Conservation (phyloP, 2,888 invertebrate genomes). For the Vesta saturnalis region DNA sequence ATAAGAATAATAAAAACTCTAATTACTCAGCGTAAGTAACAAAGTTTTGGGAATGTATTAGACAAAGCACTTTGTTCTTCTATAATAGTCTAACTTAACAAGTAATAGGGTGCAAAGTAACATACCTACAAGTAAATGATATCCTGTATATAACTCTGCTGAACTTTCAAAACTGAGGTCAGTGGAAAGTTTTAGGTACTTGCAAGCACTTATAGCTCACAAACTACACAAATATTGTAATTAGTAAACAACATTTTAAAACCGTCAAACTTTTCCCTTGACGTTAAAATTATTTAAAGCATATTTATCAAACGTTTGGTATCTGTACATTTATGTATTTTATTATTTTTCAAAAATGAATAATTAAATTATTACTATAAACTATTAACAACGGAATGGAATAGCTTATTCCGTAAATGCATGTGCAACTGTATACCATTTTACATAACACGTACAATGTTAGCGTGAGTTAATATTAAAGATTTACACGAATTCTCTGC, state of each 20-base stretch:
- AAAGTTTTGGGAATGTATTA: neutral
- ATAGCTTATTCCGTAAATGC: neutral
- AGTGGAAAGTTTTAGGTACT: neutral
- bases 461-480: neutral
- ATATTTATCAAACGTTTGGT: too few relatives aligned
- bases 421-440: neutral
- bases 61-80: constrained; percentile 4
- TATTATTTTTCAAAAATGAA: too few relatives aligned
- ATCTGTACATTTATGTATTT: too few relatives aligned
- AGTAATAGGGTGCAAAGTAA: constrained; percentile 6
- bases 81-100: constrained; percentile 1
- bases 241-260: neutral
- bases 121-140: constrained; percentile 2
- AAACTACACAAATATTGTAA: neutral
- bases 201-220: neutral
- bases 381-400: too few relatives aligned
- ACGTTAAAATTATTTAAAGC: too few relatives aligned
- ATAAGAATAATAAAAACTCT: neutral
- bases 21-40: neutral
- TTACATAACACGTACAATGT: neutral
- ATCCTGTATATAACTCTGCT: neutral
- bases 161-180: constrained; percentile 9
- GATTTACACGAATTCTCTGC: neutral
- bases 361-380: too few relatives aligned
- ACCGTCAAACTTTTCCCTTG: too few relatives aligned